These are phyloP conservation scores for Carabus problematicus DNA, from an alignment of 2,888 invertebrate genomes.

Conservation along the genomic window DNA sequence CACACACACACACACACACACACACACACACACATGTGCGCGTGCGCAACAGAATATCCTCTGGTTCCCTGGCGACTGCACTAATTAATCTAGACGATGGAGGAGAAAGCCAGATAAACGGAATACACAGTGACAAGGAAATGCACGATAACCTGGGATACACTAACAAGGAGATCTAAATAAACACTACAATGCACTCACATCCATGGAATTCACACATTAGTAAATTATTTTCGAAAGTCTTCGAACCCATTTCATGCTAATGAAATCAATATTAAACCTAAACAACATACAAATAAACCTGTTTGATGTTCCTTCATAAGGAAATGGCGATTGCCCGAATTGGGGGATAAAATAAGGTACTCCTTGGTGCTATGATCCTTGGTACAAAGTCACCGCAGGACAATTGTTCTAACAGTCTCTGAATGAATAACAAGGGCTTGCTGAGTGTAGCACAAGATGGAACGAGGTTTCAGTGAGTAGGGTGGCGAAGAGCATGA, in stretches of 20 bases:
- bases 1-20: neutral
- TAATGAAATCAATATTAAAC: no score
- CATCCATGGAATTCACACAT: neutral
- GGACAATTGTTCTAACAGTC: neutral
- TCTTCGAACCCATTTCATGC: no score
- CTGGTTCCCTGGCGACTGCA: conserved; percentile 12
- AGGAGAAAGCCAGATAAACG: conserved; percentile 13
- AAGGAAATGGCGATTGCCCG: no score
- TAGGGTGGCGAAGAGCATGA: no score
- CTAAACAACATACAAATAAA: no score
- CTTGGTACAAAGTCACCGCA: conserved; percentile 17
- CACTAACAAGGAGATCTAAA: neutral
- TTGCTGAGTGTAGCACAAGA: neutral
- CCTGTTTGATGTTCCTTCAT: no score
- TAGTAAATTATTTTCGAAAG: no score
- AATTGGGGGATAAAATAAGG: no score
- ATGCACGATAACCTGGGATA: conserved; percentile 1
- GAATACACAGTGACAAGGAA: conserved; percentile 11
- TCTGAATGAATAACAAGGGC: neutral
- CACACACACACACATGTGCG: neutral
- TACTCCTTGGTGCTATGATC: conserved; percentile 7
- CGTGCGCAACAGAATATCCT: conserved; percentile 11
- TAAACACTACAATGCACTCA: neutral
- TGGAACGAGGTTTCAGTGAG: no score
- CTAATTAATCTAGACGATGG: conserved; percentile 32